Percentiles rank a stretch among this genome's conserved stretches.
phyloP scores from a whole-genome alignment of 1,140 invertebrate genomes.

The Batillaria attramentaria region DNA sequence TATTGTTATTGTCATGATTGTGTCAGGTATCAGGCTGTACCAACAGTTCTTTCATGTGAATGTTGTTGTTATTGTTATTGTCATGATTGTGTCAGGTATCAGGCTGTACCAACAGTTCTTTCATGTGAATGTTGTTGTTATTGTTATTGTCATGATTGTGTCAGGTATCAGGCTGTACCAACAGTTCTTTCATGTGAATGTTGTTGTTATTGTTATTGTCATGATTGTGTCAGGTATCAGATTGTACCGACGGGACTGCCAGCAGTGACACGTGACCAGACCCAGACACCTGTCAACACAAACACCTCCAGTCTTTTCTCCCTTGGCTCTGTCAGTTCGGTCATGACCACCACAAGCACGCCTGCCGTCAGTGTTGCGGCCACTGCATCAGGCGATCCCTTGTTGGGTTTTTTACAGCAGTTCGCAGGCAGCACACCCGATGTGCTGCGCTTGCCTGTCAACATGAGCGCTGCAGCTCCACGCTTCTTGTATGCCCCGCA shows the following conservation, averaged over 20 bases:
- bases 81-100: not conserved
- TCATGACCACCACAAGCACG: not conserved
- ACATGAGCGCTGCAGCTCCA: not conserved
- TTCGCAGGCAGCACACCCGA: not conserved
- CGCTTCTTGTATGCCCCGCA: constrained; percentile 25
- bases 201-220: not conserved
- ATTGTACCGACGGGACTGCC: constrained; percentile 7
- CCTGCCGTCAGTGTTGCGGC: not conserved
- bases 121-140: not conserved
- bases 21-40: no score
- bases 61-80: not conserved
- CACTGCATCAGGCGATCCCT: not conserved
- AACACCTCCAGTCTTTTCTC: not conserved
- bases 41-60: not conserved
- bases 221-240: constrained; percentile 16
- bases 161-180: not conserved
- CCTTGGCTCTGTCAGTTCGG: not conserved
- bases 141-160: not conserved
- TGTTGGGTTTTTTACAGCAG: not conserved
- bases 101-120: not conserved
- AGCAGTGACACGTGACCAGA: not conserved
- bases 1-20: not conserved
- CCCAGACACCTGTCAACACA: not conserved
- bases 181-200: not conserved
- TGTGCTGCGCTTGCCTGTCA: not conserved